Percentiles rank a stretch among this genome's conserved stretches.
Conservation (phyloP, 2,113 vertebrate genomes). For the Thymallus thymallus region DNA sequence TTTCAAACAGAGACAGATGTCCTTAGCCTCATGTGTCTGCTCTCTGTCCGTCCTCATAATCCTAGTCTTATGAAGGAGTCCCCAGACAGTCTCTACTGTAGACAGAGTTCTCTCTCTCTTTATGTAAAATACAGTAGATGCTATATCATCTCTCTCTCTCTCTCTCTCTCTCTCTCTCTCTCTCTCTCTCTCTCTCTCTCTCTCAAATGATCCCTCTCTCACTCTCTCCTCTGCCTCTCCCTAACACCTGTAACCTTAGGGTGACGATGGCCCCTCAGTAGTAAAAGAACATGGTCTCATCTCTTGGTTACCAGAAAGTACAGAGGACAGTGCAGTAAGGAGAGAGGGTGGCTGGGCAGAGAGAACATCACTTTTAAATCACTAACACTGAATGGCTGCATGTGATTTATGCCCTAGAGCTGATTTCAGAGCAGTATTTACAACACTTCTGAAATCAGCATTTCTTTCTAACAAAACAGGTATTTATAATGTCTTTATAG, state of each 20-base stretch:
- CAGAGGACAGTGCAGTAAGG: constrained; percentile 27
- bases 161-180: constrained; percentile 31
- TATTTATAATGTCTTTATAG: constrained; percentile 20
- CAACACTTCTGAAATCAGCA: not conserved
- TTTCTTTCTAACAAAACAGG: too few relatives aligned
- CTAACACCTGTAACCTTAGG: constrained; percentile 42
- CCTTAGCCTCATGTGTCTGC: not conserved
- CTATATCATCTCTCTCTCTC: constrained; percentile 34
- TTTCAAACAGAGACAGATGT: constrained; percentile 25
- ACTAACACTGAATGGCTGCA: constrained; percentile 25
- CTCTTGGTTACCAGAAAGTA: constrained; percentile 46
- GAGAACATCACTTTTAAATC: constrained; percentile 16
- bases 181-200: not conserved
- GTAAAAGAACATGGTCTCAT: constrained; percentile 53
- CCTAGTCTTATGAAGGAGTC: constrained; percentile 36
- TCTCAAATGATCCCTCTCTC: constrained; percentile 17
- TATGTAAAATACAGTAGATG: constrained; percentile 62
- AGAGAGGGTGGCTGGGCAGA: constrained; percentile 15
- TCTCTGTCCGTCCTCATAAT: constrained; percentile 11
- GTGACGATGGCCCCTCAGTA: constrained; percentile 59
- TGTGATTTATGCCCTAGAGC: not conserved
- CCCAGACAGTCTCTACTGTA: constrained; percentile 48
- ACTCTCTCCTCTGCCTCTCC: constrained; percentile 36
- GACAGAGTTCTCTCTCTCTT: constrained; percentile 43
- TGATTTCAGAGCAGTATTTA: not conserved